These are phyloP conservation scores for Pachycephus smyrnensis DNA, from an alignment of 2,888 invertebrate species.

Conservation along the genomic window DNA sequence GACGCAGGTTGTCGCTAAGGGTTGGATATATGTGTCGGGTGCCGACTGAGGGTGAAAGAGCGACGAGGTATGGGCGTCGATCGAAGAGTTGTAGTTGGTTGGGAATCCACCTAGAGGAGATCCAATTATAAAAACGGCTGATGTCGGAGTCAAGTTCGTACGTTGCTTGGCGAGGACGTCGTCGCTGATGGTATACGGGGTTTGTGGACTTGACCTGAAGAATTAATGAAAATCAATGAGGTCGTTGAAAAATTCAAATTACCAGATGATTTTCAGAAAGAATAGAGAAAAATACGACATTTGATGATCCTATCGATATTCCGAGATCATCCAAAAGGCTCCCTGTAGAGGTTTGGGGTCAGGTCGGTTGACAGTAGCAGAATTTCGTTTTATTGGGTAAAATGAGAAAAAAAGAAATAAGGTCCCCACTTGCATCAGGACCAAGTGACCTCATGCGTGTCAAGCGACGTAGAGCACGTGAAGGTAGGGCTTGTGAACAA, in stretches of 20 bases:
- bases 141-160: constrained; percentile 21
- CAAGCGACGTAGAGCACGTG: background rate
- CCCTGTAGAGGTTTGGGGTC: too few species aligned
- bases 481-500: constrained; percentile 6
- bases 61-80: too few species aligned
- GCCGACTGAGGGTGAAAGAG: background rate
- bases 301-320: too few species aligned
- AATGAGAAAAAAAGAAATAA: too few species aligned
- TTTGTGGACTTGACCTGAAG: background rate
- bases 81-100: background rate
- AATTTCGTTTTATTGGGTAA: too few species aligned
- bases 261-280: too few species aligned
- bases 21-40: background rate
- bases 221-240: too few species aligned
- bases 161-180: background rate
- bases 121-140: constrained; percentile 19
- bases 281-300: too few species aligned
- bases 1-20: background rate
- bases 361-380: too few species aligned
- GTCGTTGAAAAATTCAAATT: too few species aligned
- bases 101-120: constrained; percentile 7
- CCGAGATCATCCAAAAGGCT: too few species aligned
- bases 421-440: background rate
- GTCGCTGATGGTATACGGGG: background rate
- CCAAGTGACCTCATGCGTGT: constrained; percentile 14